Evolutionary conservation across 2,113 vertebrate genomes (phyloP), one percentile per base, ranked within the genome.

Genomic region (Paratilapia polleni): DNA sequence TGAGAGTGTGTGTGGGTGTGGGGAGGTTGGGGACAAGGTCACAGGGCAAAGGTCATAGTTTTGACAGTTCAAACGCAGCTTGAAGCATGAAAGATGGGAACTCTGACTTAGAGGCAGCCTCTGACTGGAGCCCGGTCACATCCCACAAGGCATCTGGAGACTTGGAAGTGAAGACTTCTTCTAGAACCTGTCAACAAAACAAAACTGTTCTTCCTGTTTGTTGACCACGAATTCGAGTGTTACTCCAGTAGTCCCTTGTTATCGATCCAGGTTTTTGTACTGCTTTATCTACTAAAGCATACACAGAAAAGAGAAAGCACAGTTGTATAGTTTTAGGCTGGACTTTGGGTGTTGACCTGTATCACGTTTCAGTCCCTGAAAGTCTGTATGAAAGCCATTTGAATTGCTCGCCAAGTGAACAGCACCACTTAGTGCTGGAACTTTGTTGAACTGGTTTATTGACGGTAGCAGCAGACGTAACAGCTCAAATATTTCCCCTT

Each of bases 201-300:
- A 82, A 89, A 91, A 89, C 89, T 81, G 88, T 91, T 91, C 88
- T 90, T 94, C 73, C 88, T 80, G 63, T 86, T 84, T 84, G 82
- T 87, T 93, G 89, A 93, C 86, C 75, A 87, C 52, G 24, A 77
- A 82, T 87, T 91, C 63, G 80, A 92, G 82, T 88, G 82, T 88
- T 86, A 88, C 77, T 90, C 82, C 87, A 85, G 85, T 74, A 77
- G 81, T 81, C 87, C 84, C 83, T 75, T 78, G 63, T 87, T 61
- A 70, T 88, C 59, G 78, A 88, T 92, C 87, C 88, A 90, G 81
- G 84, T 87, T 88, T 91, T 90, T 90, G 90, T 94, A 91, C 85
- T 82, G 91, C 90, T 93, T 93, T 91, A 86, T 79, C 60, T 82
- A 86, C 84, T 85, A 88, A 92, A 91, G 90, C 90, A 82, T 87